These are phyloP conservation scores for Aleiodes sp. DNA, from an alignment of 1,140 invertebrate genomes.

Conservation along the genomic window DNA sequence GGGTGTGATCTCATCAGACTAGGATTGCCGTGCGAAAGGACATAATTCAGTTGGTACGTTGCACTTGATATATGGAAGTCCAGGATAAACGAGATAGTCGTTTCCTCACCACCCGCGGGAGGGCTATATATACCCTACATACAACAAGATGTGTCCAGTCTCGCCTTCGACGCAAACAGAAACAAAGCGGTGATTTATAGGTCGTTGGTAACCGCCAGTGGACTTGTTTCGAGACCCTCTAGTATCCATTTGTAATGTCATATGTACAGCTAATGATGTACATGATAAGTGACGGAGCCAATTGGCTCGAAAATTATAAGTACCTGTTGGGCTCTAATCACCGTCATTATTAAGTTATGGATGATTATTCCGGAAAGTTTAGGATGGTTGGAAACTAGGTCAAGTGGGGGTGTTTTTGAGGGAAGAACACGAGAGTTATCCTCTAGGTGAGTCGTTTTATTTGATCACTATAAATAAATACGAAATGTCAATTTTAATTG, in stretches of 20 bases:
- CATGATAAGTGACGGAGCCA: background rate
- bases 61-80: constrained; percentile 39
- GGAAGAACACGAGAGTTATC: no score
- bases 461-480: no score
- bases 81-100: constrained; percentile 26
- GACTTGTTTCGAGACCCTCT: background rate
- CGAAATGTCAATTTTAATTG: no score
- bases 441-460: no score
- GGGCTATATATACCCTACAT: no score
- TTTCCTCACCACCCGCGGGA: constrained; percentile 24
- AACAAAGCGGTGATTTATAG: constrained; percentile 39
- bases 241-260: background rate
- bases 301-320: background rate
- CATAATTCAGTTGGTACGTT: constrained; percentile 37
- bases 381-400: no score
- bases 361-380: background rate
- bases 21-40: constrained; percentile 18
- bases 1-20: background rate
- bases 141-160: constrained; percentile 25
- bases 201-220: background rate
- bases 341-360: background rate
- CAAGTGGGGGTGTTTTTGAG: no score
- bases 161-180: constrained; percentile 34
- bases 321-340: background rate
- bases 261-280: background rate